These are phyloP conservation scores for Caradrina clavipalpis DNA, from an alignment of 2,888 invertebrate genomes.

Conservation along the genomic window DNA sequence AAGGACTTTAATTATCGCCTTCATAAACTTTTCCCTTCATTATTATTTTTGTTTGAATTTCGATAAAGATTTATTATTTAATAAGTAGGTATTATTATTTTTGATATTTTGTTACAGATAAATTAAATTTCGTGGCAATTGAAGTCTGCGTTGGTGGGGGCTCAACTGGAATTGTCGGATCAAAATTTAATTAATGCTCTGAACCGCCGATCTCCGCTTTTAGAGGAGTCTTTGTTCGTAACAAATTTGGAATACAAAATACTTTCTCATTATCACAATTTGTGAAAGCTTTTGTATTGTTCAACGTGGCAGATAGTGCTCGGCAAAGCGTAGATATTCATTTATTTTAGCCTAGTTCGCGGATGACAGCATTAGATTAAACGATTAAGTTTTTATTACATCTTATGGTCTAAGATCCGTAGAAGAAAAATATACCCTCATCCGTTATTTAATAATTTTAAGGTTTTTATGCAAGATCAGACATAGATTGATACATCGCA, in stretches of 20 bases:
- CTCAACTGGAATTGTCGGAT: conserved; percentile 50
- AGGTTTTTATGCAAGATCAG: too few species aligned
- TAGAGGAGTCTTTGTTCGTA: conserved; percentile 47
- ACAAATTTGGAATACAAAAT: conserved; percentile 58
- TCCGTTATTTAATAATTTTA: too few species aligned
- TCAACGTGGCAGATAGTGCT: conserved; percentile 37
- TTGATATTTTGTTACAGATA: conserved; percentile 18
- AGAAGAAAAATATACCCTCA: too few species aligned
- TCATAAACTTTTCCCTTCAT: conserved; percentile 15
- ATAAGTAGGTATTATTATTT: conserved; percentile 12
- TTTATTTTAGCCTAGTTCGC: conserved; percentile 36
- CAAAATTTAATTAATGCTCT: conserved; percentile 62
- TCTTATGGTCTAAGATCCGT: too few species aligned
- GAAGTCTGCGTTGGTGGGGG: conserved; percentile 4
- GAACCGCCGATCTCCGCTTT: conserved; percentile 47
- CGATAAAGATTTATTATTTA: conserved; percentile 29
- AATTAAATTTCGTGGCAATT: conserved; percentile 27
- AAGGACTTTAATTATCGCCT: conserved; percentile 28
- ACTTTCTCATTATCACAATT: conserved; percentile 57
- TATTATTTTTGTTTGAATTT: conserved; percentile 31
- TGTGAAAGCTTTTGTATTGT: conserved; percentile 51
- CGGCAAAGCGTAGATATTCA: conserved; percentile 34
- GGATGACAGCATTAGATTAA: conserved; percentile 27
- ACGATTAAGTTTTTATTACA: conserved; percentile 25
- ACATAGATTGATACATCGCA: too few species aligned